Base-by-base conservation (phyloP, 2,797 vertebrate genomes). In the Linurgus olivaceus region DNA sequence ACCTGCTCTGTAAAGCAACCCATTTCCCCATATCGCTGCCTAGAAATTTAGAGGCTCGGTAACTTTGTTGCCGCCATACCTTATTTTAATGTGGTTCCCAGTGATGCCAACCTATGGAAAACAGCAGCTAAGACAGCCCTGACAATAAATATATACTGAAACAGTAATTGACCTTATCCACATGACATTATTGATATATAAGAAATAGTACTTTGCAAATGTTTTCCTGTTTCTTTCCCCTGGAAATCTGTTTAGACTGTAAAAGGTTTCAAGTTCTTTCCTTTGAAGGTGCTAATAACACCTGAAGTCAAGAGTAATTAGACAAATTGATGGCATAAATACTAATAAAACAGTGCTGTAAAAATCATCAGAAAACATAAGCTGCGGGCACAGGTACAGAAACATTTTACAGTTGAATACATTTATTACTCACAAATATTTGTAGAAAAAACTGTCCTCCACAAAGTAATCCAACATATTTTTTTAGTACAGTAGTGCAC, bases 261-360 rank as follows among this genome's bases (percentile, higher is more conserved):
- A 70, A 92, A 97, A 96, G 26, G 24, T 90, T 94, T 96, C 85
- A 93, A 90, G 89, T 82, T 92, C 59, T 75, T 97, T 65, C 75
- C 59, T 96, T 95, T 96, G 87, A 96, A 90, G 82, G 95, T 68
- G 90, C 28, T 81, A 96, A 89, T 80, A 96, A 96, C 71, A 79
- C 80, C 93, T 85, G 82, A 96, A 97, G 93, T 91, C 85, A 96
- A 95, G 71, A 96, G 67, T 82, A 97, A 97, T 97, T 93, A 95
- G 65, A 96, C 57, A 91, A 96, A 96, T 85, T 85, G 86, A 94
- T 91, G 91, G 78, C 63, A 95, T 94, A 95, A 94, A 97, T 79
- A 94, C 84, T 96, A 97, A 93, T 65, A 96, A 97, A 97, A 77
- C 21, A 24, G 62, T 26, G 87, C 59, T 63, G 70, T 84, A 94